A percentile compares a stretch with the other conserved stretches of the same genome.
phyloP scores from a whole-genome alignment of 1,140 invertebrate genomes.

The Pentalonia nigronervosa region DNA sequence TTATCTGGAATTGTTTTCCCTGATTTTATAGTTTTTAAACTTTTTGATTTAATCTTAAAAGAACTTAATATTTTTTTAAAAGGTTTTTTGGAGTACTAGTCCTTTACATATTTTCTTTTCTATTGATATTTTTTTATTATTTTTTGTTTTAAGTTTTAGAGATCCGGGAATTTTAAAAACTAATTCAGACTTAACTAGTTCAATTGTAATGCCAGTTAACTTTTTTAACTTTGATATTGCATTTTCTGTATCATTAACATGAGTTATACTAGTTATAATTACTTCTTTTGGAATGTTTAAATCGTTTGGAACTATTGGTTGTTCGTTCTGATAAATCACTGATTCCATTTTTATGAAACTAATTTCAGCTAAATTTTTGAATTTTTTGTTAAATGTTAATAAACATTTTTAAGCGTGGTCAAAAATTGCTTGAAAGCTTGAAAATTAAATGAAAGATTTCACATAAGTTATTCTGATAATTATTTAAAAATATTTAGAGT shows the following conservation, averaged over 20 bases:
- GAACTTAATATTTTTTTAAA: neutral
- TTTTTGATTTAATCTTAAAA: neutral
- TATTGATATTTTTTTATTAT: neutral
- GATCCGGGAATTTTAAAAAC: neutral
- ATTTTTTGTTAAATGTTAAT: no score
- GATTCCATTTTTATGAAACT: neutral
- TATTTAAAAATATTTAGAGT: no score
- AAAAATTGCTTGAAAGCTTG: no score
- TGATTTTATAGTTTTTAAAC: neutral
- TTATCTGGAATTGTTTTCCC: neutral
- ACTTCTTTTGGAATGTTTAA: neutral
- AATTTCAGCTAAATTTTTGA: no score
- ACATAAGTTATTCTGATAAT: no score
- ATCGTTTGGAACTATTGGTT: neutral
- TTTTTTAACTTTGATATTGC: neutral
- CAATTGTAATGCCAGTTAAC: neutral
- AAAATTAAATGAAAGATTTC: no score
- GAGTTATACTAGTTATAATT: neutral
- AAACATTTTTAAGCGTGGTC: no score
- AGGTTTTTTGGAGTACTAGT: neutral
- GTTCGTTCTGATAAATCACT: no score
- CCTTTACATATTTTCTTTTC: neutral
- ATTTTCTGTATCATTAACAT: neutral
- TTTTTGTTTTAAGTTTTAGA: neutral
- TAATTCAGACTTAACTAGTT: neutral